Evolutionary conservation across 2,888 invertebrate species (phyloP).

Genomic region (Calliopum simillimum): DNA sequence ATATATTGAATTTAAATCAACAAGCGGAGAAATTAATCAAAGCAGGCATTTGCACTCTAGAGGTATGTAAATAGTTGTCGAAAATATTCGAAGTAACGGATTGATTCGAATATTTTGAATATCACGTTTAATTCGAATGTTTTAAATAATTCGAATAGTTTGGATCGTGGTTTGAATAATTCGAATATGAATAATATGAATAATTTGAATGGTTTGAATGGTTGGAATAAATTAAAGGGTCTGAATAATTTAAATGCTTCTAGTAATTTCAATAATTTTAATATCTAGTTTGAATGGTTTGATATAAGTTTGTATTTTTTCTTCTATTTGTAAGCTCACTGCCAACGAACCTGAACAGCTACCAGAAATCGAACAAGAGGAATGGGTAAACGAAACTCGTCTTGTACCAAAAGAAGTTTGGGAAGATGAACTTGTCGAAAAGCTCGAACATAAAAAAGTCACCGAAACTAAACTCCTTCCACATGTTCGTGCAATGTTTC

Average conservation of each 20-base stretch:
- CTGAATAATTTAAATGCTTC: too few relatives aligned
- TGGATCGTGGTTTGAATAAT: too few relatives aligned
- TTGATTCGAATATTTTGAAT: neutral
- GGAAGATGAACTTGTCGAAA: conserved; percentile 91
- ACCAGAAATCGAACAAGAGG: conserved; percentile 74
- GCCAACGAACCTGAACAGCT: conserved; percentile 73
- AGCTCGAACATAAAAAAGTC: conserved; percentile 86
- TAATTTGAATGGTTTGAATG: too few relatives aligned
- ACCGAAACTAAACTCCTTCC: conserved; percentile 88
- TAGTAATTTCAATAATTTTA: too few relatives aligned
- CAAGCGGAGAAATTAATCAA: conserved; percentile 82
- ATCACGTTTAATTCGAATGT: neutral
- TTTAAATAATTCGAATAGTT: too few relatives aligned
- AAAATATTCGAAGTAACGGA: neutral
- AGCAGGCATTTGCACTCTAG: conserved; percentile 76
- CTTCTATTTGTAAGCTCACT: conserved; percentile 45
- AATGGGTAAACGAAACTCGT: conserved; percentile 82
- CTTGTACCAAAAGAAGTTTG: conserved; percentile 92
- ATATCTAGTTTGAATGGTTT: too few relatives aligned
- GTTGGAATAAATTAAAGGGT: too few relatives aligned
- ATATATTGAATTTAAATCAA: conserved; percentile 83
- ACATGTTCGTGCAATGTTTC: conserved; percentile 88
- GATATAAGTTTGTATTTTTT: neutral
- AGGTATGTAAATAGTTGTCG: conserved; percentile 45
- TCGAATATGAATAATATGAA: too few relatives aligned